Evolutionary conservation across 2,888 invertebrate genomes (phyloP), one percentile per base, ranked within the genome.

Genomic region (Octodonta nipae): DNA sequence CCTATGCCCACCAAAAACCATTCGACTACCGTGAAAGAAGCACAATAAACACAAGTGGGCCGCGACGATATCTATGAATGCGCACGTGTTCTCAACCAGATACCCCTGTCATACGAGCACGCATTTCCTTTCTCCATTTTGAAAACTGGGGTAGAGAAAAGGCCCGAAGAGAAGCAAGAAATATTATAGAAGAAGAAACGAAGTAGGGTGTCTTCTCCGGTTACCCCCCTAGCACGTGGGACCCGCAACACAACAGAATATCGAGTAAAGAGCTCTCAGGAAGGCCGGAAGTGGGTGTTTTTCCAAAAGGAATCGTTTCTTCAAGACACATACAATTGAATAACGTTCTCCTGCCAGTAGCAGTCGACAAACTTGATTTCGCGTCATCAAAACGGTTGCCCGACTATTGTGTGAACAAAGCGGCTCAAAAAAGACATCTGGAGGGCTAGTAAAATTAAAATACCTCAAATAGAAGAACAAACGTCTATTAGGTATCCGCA

Each of bases 21-120:
- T n/a, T n/a, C n/a, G n/a, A n/a, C n/a, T n/a, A n/a, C n/a, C n/a
- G n/a, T n/a, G n/a, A n/a, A n/a, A n/a, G n/a, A n/a, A n/a, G n/a
- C n/a, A 22, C 11, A 22, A 22, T 10, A 22, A 10, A 22, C 22
- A 44, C 49, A 47, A 49, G 49, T 49, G 47, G 49, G 44, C 40
- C 40, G 46, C 40, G 43, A 44, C 22, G 40, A 47, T 50, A 47
- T 45, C 50, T 34, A 32, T 35, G 55, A 52, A 33, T 35, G 56
- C 55, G 58, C 59, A 58, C 59, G 58, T 58, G 59, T 59, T 57
- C 50, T 11, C 10, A 41, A 41, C 43, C 43, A 54, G 49, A 52
- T 53, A 51, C 51, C 51, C 53, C 52, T 52, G 57, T 54, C 52
- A 59, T 51, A 47, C 44, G 56, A 54, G 54, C 46, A 40, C 55